Evolutionary conservation across 2,888 invertebrate species (phyloP).

Genomic region (Unio pictorum): DNA sequence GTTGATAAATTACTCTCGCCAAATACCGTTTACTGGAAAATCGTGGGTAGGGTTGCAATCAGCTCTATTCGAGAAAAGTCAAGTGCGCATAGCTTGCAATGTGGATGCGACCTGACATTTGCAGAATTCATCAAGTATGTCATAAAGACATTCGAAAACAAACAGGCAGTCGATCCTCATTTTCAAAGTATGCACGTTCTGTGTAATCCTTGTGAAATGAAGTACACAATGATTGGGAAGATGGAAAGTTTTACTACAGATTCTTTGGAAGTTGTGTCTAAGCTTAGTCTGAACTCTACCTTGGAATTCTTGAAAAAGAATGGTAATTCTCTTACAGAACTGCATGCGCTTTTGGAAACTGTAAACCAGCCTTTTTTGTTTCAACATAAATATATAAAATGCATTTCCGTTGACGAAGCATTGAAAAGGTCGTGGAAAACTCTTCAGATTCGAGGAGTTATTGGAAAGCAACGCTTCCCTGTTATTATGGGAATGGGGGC

Average conservation of each 20-base stretch:
- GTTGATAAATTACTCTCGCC: constrained; percentile 33
- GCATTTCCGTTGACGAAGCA: constrained; percentile 25
- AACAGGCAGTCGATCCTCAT: constrained; percentile 6
- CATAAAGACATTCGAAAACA: not conserved
- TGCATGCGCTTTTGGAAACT: constrained; percentile 23
- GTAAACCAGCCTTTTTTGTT: constrained; percentile 17
- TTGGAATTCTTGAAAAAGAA: not conserved
- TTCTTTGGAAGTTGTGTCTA: constrained; percentile 14
- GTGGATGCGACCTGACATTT: constrained; percentile 12
- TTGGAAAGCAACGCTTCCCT: constrained; percentile 21
- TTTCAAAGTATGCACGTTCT: constrained; percentile 1
- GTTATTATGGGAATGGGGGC: not conserved
- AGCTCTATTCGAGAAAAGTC: not conserved
- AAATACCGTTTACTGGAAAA: constrained; percentile 26
- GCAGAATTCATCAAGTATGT: constrained; percentile 9
- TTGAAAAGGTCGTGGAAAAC: constrained; percentile 24
- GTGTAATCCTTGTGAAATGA: constrained; percentile 7
- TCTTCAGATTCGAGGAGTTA: constrained; percentile 25
- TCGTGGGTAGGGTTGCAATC: not conserved
- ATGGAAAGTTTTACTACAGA: constrained; percentile 31
- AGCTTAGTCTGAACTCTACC: constrained; percentile 6
- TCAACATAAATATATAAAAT: constrained; percentile 16
- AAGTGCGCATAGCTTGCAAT: not conserved
- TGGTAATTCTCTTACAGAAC: constrained; percentile 1
- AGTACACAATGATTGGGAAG: constrained; percentile 18